Conservation (phyloP, 2,797 vertebrate genomes). For the Bovichtus variegatus region DNA sequence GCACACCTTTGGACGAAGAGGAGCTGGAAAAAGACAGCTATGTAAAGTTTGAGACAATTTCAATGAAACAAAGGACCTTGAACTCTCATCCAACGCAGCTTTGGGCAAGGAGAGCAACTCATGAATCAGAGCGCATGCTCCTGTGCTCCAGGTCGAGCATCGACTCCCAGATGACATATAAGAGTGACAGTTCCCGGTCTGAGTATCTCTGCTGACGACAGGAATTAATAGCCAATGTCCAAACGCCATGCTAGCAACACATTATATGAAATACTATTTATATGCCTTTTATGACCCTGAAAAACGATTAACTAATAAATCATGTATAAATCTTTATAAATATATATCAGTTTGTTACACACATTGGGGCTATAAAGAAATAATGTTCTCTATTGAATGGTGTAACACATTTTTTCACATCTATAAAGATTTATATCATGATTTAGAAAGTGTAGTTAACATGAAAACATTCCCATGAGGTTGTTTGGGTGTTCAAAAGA, state of each 20-base stretch:
- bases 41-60: conserved; percentile 94
- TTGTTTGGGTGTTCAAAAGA: conserved; percentile 9
- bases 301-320: conserved; percentile 13
- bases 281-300: conserved; percentile 64
- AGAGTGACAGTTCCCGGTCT: conserved; percentile 89
- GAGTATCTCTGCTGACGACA: conserved; percentile 89
- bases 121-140: conserved; percentile 92
- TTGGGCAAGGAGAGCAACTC: conserved; percentile 89
- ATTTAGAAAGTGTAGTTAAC: conserved; percentile 11
- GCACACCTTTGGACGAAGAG: conserved; percentile 77
- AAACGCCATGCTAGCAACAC: conserved; percentile 31
- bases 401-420: not conserved
- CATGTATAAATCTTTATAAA: conserved; percentile 31
- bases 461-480: conserved; percentile 4
- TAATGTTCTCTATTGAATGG: not conserved
- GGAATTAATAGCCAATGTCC: conserved; percentile 15
- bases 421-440: conserved; percentile 26
- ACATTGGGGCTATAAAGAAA: conserved; percentile 3
- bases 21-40: conserved; percentile 95
- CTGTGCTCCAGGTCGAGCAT: conserved; percentile 93
- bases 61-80: conserved; percentile 88
- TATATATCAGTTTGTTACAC: not conserved
- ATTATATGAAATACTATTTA: conserved; percentile 25
- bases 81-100: conserved; percentile 85
- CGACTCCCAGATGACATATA: conserved; percentile 93